Evolutionary conservation across 2,888 invertebrate species (phyloP), one percentile per base, ranked within the genome.

Genomic region (Drosophila leonis): DNA sequence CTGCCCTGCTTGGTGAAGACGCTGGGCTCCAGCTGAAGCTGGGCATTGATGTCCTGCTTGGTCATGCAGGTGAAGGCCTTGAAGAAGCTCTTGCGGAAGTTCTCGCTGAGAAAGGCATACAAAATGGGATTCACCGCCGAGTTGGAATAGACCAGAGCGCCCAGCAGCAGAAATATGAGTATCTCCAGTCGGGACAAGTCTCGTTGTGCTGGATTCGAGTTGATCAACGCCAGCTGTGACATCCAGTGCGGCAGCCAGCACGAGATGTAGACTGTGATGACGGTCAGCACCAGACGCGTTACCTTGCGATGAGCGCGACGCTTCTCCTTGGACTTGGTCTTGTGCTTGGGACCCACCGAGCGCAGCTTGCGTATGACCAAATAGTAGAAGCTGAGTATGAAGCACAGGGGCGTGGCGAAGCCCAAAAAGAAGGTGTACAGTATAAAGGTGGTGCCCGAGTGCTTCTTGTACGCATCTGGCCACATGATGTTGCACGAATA

Each of bases 191-290:
- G 94, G 20, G 95, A 95, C 57, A 96, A 66, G 41, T 92, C 96
- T 78, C 96, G 95, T 84, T 95, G 95, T 33, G 95, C 95, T 0
- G 96, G 95, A 20, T 95, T 95, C 10, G 96, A 96, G 91, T 96
- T 96, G 74, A 97, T 97, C 65, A 97, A 93, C 0, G 97, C 96
- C 78, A 98, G 74, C 92, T 98, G 98, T 60, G 96, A 96, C 55
- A 97, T 95, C 98, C 98, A 98, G 92, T 98, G 98, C 0, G 98
- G 98, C 80, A 97, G 94, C 98, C 98, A 98, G 93, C 98, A 98
- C 61, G 97, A 94, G 9, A 98, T 96, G 93, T 98, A 98, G 8
- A 98, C 98, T 0, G 97, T 96, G 77, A 98, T 97, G 20, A 98
- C 98, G 13, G 98, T 98, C 78, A 98, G 93, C 24, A 98, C 98